These are phyloP conservation scores for Ictalurus punctatus DNA, from an alignment of 2,113 vertebrate species.

Conservation along the genomic window DNA sequence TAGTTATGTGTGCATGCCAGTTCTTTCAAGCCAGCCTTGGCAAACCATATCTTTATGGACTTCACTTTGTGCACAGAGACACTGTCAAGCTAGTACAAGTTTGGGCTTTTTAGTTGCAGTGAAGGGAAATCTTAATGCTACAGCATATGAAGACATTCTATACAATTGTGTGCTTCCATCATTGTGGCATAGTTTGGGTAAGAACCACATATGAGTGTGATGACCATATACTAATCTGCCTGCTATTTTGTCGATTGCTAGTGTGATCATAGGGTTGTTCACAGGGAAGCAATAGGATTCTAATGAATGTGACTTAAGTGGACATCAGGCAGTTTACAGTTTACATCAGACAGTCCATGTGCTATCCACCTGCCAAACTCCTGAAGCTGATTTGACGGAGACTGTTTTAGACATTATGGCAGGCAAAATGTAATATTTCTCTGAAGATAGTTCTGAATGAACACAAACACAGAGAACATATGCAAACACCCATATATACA, in stretches of 20 bases:
- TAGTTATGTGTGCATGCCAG: neutral
- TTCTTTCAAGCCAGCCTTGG: neutral
- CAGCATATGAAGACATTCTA: neutral
- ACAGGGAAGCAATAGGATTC: neutral
- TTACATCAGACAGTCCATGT: neutral
- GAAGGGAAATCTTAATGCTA: neutral
- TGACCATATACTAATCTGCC: neutral
- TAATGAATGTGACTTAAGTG: neutral
- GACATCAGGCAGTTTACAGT: neutral
- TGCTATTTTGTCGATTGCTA: neutral
- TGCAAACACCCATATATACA: neutral
- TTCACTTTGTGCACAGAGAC: neutral
- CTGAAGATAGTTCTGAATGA: neutral
- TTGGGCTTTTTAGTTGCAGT: neutral
- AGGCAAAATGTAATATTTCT: neutral
- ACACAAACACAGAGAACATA: neutral
- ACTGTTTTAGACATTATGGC: neutral
- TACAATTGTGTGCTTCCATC: neutral
- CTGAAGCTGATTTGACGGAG: neutral
- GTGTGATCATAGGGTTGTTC: neutral
- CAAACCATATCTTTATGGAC: neutral
- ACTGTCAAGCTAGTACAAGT: neutral
- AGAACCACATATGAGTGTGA: neutral
- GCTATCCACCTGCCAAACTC: neutral
- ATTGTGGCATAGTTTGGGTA: neutral